Base-by-base conservation (phyloP, 1,140 invertebrate genomes). In the Apis mellifera region DNA sequence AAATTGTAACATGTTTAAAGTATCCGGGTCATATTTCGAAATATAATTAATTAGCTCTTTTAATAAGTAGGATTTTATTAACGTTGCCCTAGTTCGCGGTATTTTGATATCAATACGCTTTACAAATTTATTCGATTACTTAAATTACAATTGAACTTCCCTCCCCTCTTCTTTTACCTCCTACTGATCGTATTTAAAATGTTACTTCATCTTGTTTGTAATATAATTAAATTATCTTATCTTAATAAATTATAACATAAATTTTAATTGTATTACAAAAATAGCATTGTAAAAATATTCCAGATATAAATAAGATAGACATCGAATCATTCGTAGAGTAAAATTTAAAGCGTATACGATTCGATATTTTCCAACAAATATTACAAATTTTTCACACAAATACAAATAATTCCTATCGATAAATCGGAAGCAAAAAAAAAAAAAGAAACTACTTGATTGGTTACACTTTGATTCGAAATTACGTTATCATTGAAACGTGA, bases 401-500 rank as follows among this genome's bases (percentile, higher is more conserved):
- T n/a, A n/a, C n/a, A 17, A 17, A 65, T 21, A 21, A 32, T 62
- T 5, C 32, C 3, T 42, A 11, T 8, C 15, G 17, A 57, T 57
- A 5, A 57, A 0, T 7, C 17, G 3, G 5, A 19, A 64, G 17
- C 11, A 32, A 32, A 26, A 32, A 19, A 15, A 0, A 4, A 15
- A 23, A n/a, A 13, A 8, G 17, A 64, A 42, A 32, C 26, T 64
- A 66, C 59, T 59, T 78, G 54, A 78, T 66, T 59, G 26, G 19
- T 32, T 68, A 55, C 60, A 60, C 54, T 60, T 60, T 52, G 32
- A 52, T n/a, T 59, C 54, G 60, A 52, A 84, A 81, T 85, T 85
- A 78, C 72, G 70, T 75, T 57, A 66, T 80, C 65, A 75, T 19
- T 70, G 73, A 81, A 86, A 86, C 71, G 66, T 84, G 60, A 60